A percentile compares a stretch with the other conserved stretches of the same genome.
Conservation (phyloP, 2,113 vertebrate genomes). For the Physeter macrocephalus region DNA sequence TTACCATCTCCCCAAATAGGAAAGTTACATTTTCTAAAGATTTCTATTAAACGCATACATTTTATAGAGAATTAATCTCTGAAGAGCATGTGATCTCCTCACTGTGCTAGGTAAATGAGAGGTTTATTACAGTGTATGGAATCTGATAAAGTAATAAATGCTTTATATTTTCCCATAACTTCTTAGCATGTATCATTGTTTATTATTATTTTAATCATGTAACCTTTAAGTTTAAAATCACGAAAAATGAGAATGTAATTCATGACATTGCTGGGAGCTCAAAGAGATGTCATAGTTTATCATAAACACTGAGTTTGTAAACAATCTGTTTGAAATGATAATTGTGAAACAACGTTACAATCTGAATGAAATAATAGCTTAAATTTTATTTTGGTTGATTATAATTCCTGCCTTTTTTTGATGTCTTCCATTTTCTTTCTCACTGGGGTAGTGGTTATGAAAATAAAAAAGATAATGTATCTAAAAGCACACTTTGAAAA, state of each 20-base stretch:
- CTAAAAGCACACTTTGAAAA: slow-evolving; percentile 11
- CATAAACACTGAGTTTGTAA: not conserved
- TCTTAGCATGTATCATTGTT: not conserved
- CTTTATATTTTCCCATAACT: not conserved
- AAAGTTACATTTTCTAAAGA: slow-evolving; percentile 17
- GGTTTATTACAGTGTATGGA: not conserved
- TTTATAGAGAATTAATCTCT: not conserved
- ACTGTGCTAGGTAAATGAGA: not conserved
- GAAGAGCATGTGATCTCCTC: not conserved
- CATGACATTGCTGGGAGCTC: not conserved
- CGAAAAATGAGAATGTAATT: not conserved
- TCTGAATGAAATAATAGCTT: not conserved
- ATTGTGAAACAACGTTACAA: not conserved
- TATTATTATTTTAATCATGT: slow-evolving; percentile 10
- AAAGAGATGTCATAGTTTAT: not conserved
- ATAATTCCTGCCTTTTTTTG: not conserved
- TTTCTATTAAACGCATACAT: not conserved
- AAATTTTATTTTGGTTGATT: not conserved
- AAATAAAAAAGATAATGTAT: not conserved
- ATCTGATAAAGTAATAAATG: not conserved
- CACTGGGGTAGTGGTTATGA: not conserved
- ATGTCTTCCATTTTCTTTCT: not conserved
- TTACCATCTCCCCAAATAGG: not conserved
- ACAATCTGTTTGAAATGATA: not conserved
- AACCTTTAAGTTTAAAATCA: not conserved